These are phyloP conservation scores for Volucella bombylans DNA, from an alignment of 2,888 invertebrate genomes.

Conservation along the genomic window DNA sequence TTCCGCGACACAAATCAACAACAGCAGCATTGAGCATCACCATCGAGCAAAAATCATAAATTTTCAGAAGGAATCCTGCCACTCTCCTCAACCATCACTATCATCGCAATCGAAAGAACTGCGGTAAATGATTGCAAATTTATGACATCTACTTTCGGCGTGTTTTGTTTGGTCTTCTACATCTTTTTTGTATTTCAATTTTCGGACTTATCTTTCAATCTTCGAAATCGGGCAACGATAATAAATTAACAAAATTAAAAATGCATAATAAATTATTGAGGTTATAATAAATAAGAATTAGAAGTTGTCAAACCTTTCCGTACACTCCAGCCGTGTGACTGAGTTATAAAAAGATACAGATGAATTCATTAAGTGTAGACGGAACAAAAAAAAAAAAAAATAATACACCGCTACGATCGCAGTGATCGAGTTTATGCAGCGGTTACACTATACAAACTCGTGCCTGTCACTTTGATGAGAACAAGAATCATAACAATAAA, in stretches of 20 bases:
- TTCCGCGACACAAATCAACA: conserved; percentile 53
- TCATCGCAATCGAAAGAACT: conserved; percentile 1
- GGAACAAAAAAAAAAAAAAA: not conserved
- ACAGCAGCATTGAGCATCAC: conserved; percentile 50
- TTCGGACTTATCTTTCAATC: conserved; percentile 67
- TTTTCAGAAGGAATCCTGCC: conserved; percentile 39
- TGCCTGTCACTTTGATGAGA: conserved; percentile 5
- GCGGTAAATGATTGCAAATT: conserved; percentile 73
- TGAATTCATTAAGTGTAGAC: conserved; percentile 22
- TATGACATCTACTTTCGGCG: conserved; percentile 67
- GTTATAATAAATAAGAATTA: conserved; percentile 72
- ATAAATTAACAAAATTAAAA: conserved; percentile 72
- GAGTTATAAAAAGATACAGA: conserved; percentile 3
- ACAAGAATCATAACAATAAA: conserved; percentile 37
- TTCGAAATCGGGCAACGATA: conserved; percentile 54
- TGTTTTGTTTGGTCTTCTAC: conserved; percentile 9
- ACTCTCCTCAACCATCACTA: conserved; percentile 21
- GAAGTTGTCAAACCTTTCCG: conserved; percentile 61
- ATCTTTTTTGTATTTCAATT: not conserved
- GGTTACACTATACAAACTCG: not conserved
- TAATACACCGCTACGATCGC: not conserved
- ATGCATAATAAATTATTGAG: conserved; percentile 71
- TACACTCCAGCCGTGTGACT: conserved; percentile 4
- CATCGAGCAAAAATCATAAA: conserved; percentile 60
- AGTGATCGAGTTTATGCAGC: conserved; percentile 32